Conservation (phyloP, 1,140 invertebrate species). For the Microvelia longipes region DNA sequence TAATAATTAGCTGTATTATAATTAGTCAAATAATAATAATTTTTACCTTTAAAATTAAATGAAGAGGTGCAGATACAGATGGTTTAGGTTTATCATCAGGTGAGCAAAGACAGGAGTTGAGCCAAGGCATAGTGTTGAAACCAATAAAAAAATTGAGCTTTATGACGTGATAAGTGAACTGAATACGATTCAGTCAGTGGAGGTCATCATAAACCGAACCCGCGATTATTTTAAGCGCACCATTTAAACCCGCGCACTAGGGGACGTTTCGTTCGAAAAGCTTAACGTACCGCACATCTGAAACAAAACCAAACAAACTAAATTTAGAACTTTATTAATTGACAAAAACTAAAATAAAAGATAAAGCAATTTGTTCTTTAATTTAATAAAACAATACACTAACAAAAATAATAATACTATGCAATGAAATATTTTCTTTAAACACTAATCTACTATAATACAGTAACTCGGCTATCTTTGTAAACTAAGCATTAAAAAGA, state of each 20-base stretch:
- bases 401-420: no score
- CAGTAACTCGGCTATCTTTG: no score
- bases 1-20: background rate
- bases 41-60: conserved; percentile 21
- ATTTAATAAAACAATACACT: no score
- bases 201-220: background rate
- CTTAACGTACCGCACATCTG: background rate
- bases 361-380: no score
- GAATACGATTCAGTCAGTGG: background rate
- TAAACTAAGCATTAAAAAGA: no score
- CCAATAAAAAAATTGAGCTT: no score
- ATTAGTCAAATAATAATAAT: background rate
- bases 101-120: conserved; percentile 22
- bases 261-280: background rate
- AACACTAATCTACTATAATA: no score
- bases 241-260: no score
- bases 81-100: conserved; percentile 17
- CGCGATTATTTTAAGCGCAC: background rate
- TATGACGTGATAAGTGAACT: background rate
- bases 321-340: no score
- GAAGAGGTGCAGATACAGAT: conserved; percentile 20
- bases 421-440: no score
- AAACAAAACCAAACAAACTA: no score
- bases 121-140: conserved; percentile 19
- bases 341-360: no score